phyloP scores from a whole-genome alignment of 1,140 invertebrate species.

The Atta cephalotes region DNA sequence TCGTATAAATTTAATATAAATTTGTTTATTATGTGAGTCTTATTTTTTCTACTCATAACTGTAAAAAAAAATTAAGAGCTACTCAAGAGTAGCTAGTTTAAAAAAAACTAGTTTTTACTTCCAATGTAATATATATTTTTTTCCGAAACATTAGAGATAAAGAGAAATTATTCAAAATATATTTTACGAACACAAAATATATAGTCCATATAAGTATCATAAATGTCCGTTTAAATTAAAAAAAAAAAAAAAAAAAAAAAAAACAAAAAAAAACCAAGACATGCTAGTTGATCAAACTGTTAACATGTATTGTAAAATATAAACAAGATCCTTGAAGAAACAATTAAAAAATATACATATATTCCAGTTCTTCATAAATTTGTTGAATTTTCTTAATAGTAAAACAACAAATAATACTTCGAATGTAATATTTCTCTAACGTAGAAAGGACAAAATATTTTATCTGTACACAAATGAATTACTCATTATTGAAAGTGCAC shows the following conservation, averaged over 20 bases:
- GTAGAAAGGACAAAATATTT: neutral
- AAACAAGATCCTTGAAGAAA: neutral
- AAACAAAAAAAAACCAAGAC: neutral
- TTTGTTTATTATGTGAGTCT: neutral
- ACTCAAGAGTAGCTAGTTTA: neutral
- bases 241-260: neutral
- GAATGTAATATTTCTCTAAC: neutral
- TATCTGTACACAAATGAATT: constrained; percentile 1
- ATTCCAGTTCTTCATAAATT: neutral
- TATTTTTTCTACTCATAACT: neutral
- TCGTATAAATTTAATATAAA: neutral
- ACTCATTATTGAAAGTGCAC: neutral
- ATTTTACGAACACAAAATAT: neutral
- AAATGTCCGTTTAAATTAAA: neutral
- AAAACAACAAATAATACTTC: neutral
- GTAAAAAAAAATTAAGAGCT: neutral
- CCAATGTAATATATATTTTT: neutral
- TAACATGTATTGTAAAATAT: neutral
- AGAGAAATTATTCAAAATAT: neutral
- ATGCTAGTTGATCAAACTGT: neutral
- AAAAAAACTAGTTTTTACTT: neutral
- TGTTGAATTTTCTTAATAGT: neutral
- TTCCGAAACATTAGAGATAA: neutral
- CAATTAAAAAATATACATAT: neutral
- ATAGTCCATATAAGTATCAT: neutral